Evolutionary conservation across 2,797 vertebrate genomes (phyloP).

Genomic region (Borostomias antarcticus): DNA sequence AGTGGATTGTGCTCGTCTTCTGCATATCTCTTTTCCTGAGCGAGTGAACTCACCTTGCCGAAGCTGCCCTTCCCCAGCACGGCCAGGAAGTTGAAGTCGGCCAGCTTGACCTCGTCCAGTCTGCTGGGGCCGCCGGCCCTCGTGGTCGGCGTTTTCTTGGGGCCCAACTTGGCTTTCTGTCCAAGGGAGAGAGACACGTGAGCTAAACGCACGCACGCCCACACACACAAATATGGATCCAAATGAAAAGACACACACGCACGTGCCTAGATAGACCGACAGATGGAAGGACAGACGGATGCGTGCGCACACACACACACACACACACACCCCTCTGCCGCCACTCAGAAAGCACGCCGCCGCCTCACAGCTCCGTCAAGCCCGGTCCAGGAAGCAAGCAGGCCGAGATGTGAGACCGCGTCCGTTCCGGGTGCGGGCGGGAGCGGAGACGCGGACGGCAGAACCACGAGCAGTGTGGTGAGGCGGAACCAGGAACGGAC

Average conservation of each 20-base stretch:
- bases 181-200: conserved; percentile 40
- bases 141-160: conserved; percentile 88
- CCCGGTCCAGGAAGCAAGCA: background rate
- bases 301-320: background rate
- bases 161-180: conserved; percentile 96
- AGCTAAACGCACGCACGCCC: conserved; percentile 15
- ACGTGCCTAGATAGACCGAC: too few relatives aligned
- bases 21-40: background rate
- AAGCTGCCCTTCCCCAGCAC: conserved; percentile 98
- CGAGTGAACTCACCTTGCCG: conserved; percentile 82
- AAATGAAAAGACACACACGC: too few relatives aligned
- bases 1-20: background rate
- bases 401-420: background rate
- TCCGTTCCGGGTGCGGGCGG: background rate
- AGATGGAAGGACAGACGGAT: too few relatives aligned
- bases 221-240: conserved; percentile 1
- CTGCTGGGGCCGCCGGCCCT: conserved; percentile 83
- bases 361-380: background rate
- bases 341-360: too few relatives aligned
- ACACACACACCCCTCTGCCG: background rate
- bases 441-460: background rate
- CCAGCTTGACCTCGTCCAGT: conserved; percentile 88
- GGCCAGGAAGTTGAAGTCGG: conserved; percentile 92
- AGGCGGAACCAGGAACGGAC: background rate
- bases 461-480: background rate